Percentiles rank a stretch among this genome's conserved stretches.
phyloP scores from a whole-genome alignment of 1,140 invertebrate genomes.

The Brachionus rubens region DNA sequence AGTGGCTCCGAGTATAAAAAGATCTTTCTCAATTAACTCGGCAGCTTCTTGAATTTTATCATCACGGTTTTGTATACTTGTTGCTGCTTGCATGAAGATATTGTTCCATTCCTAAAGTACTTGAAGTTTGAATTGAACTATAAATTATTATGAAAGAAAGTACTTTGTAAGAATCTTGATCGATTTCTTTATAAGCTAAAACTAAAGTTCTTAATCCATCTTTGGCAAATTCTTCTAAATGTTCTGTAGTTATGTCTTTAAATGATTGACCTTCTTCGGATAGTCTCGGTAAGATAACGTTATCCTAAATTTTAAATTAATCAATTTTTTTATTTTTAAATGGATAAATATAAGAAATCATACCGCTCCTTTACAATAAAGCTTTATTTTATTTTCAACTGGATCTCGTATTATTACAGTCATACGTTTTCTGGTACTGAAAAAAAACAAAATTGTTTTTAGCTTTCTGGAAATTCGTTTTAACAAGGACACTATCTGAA shows the following conservation, averaged over 20 bases:
- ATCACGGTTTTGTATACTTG: conserved; percentile 72
- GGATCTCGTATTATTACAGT: conserved; percentile 80
- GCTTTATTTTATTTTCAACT: conserved; percentile 68
- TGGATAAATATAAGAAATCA: no score
- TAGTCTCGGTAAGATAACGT: conserved; percentile 74
- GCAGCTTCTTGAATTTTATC: conserved; percentile 68
- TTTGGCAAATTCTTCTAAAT: conserved; percentile 86
- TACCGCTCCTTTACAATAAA: conserved; percentile 82
- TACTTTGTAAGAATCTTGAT: conserved; percentile 65
- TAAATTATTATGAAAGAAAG: not conserved
- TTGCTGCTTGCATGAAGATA: conserved; percentile 74
- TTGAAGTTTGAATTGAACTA: not conserved
- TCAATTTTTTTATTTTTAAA: conserved; percentile 58
- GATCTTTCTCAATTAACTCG: conserved; percentile 61
- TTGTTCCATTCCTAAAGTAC: conserved; percentile 68
- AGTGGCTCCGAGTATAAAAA: conserved; percentile 80
- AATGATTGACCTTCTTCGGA: conserved; percentile 50
- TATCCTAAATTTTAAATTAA: conserved; percentile 63
- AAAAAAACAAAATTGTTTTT: not conserved
- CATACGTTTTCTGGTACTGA: conserved; percentile 81
- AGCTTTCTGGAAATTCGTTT: no score
- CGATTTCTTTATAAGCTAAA: conserved; percentile 76
- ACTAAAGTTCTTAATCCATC: conserved; percentile 81
- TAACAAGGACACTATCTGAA: no score
- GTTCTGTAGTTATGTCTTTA: conserved; percentile 67